Evolutionary conservation across 2,888 invertebrate genomes (phyloP), one percentile per base, ranked within the genome.

Genomic region (Ornithoptera alexandrae): DNA sequence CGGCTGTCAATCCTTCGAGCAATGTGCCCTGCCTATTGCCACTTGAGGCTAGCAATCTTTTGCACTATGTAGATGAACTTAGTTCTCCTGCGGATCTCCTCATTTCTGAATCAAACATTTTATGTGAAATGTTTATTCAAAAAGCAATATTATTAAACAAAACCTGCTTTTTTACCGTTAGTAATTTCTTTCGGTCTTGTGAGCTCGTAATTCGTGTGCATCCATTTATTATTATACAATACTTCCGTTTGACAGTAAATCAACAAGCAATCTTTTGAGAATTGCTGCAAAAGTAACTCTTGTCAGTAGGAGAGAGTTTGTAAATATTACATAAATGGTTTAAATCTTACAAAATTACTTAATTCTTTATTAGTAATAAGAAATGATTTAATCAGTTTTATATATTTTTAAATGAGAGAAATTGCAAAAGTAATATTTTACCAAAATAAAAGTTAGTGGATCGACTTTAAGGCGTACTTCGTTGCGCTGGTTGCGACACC

Each of bases 251-350:
- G 82, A 80, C 76, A 79, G 82, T 85, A 86, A 83, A 79, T 87
- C 85, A 86, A 78, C 77, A 78, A 76, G 80, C 84, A 87, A 86
- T 85, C 83, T 81, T 82, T 86, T 88, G 89, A 85, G 86, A 87
- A 88, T 88, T 85, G 84, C 75, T 74, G 73, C 75, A 73, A 74
- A 71, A 71, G 72, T 74, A 69, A 66, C 69, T 65, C 60, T 46
- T 46, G 46, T 46, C 12, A 15, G 46, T 3, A 15, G 15, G 15
- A 12, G 15, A 46, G 46, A 12, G 15, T 0, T 15, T 3, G 15
- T 15, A 17, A 46, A 46, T 15, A 3, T 4, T 46, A 46, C 12
- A 15, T 15, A 46, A 46, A 15, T 46, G 46, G 12, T 46, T 15
- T 12, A 46, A 46, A 46, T 15, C 12, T 1, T 2, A 12, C 12